Evolutionary conservation across 2,797 vertebrate genomes (phyloP).

Genomic region (Phrynocephalus guinanensis): DNA sequence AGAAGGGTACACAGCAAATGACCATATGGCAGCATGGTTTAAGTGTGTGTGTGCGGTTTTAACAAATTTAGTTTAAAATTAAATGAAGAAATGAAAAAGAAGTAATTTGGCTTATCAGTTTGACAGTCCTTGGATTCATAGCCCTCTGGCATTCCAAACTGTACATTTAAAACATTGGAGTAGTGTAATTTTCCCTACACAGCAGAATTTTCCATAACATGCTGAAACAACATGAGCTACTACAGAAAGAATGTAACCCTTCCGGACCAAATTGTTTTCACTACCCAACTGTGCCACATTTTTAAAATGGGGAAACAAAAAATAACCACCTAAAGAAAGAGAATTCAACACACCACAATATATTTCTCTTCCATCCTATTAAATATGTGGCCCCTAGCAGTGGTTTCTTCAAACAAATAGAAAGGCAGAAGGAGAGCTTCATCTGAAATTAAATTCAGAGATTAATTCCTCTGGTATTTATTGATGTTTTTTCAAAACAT

Average conservation of each 20-base stretch:
- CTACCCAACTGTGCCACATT: constrained; percentile 23
- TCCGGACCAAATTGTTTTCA: constrained; percentile 39
- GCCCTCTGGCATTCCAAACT: neutral
- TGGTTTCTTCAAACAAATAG: neutral
- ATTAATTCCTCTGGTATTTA: constrained; percentile 1
- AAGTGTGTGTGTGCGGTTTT: no score
- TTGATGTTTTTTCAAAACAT: neutral
- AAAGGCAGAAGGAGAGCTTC: neutral
- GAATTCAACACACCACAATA: neutral
- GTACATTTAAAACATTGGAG: constrained; percentile 26
- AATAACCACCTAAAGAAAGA: neutral
- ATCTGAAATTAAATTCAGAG: neutral
- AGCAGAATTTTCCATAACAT: constrained; percentile 19
- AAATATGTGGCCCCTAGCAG: neutral
- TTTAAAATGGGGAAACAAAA: constrained; percentile 23
- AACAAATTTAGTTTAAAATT: no score
- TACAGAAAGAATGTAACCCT: constrained; percentile 32
- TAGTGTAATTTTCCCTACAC: constrained; percentile 18
- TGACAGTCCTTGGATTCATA: constrained; percentile 22
- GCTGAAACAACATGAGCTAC: constrained; percentile 18
- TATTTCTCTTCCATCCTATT: neutral
- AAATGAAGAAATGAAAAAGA: constrained; percentile 24
- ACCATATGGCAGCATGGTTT: neutral
- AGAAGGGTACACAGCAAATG: neutral
- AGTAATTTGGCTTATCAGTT: constrained; percentile 1